phyloP scores from a whole-genome alignment of 2,797 vertebrate genomes.

The Amniataba percoides region DNA sequence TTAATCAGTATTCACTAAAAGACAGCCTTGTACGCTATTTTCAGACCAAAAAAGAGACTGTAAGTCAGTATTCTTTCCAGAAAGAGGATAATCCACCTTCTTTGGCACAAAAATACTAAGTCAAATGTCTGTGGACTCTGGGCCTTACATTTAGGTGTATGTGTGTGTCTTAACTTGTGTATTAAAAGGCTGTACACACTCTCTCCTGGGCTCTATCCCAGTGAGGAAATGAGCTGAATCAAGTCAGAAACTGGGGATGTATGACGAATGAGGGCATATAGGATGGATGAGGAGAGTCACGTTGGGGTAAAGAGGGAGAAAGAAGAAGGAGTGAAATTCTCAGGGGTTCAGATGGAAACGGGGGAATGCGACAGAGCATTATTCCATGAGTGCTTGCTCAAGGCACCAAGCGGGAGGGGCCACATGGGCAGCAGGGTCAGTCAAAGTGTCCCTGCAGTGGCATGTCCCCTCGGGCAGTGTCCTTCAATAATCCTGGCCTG shows the following conservation, averaged over 20 bases:
- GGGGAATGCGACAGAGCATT: conserved; percentile 77
- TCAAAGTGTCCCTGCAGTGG: conserved; percentile 72
- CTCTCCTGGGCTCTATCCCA: conserved; percentile 34
- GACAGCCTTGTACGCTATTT: conserved; percentile 43
- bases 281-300: conserved; percentile 39
- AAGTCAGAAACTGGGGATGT: conserved; percentile 26
- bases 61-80: conserved; percentile 33
- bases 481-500: conserved; percentile 77
- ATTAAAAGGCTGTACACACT: conserved; percentile 36
- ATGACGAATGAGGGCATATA: conserved; percentile 20
- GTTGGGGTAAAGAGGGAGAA: conserved; percentile 36
- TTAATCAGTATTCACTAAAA: conserved; percentile 31
- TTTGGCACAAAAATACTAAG: conserved; percentile 45
- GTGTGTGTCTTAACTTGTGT: conserved; percentile 24
- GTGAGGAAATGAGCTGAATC: conserved; percentile 42
- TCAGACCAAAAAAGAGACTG: conserved; percentile 42
- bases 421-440: conserved; percentile 54
- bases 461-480: conserved; percentile 73
- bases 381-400: conserved; percentile 82
- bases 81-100: conserved; percentile 46
- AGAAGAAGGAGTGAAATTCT: conserved; percentile 48
- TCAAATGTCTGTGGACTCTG: conserved; percentile 11
- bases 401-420: conserved; percentile 80
- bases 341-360: conserved; percentile 70
- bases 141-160: conserved; percentile 14